These are phyloP conservation scores for Tipula unca DNA, from an alignment of 2,888 invertebrate species.

Conservation along the genomic window DNA sequence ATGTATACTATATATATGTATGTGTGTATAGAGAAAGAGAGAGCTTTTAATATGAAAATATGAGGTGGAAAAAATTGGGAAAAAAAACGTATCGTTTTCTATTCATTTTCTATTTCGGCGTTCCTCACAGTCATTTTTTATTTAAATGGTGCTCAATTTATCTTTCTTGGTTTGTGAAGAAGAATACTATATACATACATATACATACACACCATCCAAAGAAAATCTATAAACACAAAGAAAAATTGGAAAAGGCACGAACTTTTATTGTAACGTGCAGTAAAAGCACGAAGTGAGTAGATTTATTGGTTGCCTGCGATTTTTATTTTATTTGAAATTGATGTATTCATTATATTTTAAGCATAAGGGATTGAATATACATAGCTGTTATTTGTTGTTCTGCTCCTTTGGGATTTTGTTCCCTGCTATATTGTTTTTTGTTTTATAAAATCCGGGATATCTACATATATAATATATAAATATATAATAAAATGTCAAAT, in stretches of 20 bases:
- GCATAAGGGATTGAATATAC: not conserved
- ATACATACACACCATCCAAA: not conserved
- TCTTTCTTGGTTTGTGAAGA: not conserved
- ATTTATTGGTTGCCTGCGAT: not conserved
- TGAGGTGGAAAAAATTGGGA: not conserved
- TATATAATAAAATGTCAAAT: no score
- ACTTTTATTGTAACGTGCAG: not conserved
- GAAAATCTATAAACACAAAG: not conserved
- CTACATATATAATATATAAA: no score
- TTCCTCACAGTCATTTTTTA: not conserved
- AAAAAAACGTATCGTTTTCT: not conserved
- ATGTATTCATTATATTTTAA: not conserved
- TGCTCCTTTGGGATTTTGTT: no score
- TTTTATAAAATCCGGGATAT: no score
- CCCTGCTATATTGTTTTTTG: no score
- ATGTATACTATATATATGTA: not conserved
- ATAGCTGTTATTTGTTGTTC: no score
- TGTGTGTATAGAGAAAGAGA: not conserved
- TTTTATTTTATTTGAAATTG: not conserved
- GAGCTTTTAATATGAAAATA: constrained; percentile 1
- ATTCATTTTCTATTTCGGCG: not conserved
- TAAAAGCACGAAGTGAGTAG: not conserved
- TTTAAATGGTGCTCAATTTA: not conserved
- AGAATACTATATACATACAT: not conserved
- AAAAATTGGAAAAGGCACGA: not conserved